These are phyloP conservation scores for Folsomia manolachei DNA, from an alignment of 2,888 invertebrate genomes.

Conservation along the genomic window DNA sequence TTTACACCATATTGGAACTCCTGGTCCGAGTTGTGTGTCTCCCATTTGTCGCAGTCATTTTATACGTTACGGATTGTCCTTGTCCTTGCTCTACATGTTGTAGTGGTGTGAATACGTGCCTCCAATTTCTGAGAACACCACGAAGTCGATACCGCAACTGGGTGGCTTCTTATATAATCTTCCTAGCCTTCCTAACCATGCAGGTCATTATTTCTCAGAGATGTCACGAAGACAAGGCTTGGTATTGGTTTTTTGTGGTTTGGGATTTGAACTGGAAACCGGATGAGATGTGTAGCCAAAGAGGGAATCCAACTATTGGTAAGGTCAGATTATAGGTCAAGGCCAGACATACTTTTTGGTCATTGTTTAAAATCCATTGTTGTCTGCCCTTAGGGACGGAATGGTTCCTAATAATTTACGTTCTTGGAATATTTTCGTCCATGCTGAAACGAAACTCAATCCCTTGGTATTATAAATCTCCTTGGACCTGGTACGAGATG, in stretches of 20 bases:
- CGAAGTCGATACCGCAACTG: constrained; percentile 28
- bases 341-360: too few species aligned
- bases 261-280: neutral
- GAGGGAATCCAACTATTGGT: constrained; percentile 6
- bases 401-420: constrained; percentile 14
- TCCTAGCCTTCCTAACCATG: constrained; percentile 14
- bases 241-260: neutral
- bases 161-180: constrained; percentile 32
- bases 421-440: constrained; percentile 18
- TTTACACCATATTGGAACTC: neutral
- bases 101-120: too few species aligned
- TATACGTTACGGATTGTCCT: too few species aligned
- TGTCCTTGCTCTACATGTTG: too few species aligned
- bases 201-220: constrained; percentile 10
- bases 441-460: constrained; percentile 17
- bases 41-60: constrained; percentile 19
- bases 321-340: neutral
- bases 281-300: neutral
- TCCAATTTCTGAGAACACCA: too few species aligned
- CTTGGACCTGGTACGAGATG: constrained; percentile 35
- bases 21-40: neutral
- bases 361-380: too few species aligned
- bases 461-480: constrained; percentile 22
- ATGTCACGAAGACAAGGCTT: neutral
- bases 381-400: constrained; percentile 23